phyloP scores from a whole-genome alignment of 2,113 vertebrate genomes.

The Alethe castanea region DNA sequence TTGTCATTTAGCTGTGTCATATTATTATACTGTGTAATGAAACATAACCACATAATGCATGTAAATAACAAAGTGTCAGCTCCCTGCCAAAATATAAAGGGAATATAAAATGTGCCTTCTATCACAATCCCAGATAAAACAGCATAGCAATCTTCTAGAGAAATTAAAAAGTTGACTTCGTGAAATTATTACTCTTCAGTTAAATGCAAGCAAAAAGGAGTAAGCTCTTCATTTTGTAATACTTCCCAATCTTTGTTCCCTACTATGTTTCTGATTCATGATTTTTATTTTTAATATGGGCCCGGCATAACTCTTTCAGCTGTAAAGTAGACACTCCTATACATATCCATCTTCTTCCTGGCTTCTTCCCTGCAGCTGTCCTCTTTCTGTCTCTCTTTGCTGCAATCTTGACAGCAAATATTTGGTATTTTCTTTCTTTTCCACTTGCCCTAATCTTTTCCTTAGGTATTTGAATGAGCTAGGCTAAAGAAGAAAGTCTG shows the following conservation, averaged over 20 bases:
- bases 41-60: conserved; percentile 38
- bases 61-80: conserved; percentile 51
- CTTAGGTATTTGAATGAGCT: background rate
- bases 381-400: background rate
- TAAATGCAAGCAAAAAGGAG: background rate
- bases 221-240: background rate
- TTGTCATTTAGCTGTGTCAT: conserved; percentile 42
- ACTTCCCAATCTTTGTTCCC: background rate
- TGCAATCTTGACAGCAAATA: background rate
- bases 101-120: conserved; percentile 5
- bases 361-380: background rate
- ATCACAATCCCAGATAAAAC: conserved; percentile 10
- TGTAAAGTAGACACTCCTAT: background rate
- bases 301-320: background rate
- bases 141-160: background rate
- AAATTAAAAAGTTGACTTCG: background rate
- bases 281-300: background rate
- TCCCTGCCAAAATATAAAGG: conserved; percentile 28
- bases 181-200: background rate
- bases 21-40: conserved; percentile 52
- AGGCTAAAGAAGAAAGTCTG: background rate
- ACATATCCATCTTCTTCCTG: background rate
- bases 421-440: conserved; percentile 26
- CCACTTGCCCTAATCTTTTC: background rate
- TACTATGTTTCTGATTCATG: background rate